Evolutionary conservation across 2,888 invertebrate species (phyloP).

Genomic region (Ormyrus nitidulus): DNA sequence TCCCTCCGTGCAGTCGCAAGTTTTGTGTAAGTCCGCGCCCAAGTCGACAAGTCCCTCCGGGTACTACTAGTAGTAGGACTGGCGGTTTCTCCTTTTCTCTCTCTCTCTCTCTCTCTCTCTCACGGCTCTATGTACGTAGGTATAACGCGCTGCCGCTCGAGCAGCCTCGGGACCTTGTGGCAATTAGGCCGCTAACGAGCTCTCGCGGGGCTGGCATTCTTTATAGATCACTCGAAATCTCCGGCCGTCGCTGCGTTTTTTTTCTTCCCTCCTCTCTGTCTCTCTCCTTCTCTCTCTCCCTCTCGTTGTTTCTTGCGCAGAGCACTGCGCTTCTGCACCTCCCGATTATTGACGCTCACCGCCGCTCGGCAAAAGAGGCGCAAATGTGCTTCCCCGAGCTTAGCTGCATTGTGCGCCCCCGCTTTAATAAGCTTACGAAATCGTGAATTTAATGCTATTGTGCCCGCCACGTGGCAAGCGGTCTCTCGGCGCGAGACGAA

Average conservation of each 20-base stretch:
- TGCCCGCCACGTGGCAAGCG: no score
- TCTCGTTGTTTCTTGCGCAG: no score
- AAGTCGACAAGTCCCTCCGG: slow-evolving; percentile 20
- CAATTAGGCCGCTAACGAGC: slow-evolving; percentile 62
- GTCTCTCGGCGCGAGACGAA: no score
- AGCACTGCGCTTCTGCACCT: no score
- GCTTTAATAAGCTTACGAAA: no score
- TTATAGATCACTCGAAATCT: slow-evolving; percentile 41
- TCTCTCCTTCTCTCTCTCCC: no score
- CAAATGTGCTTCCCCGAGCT: no score
- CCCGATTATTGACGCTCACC: no score
- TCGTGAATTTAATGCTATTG: no score
- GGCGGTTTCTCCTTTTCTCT: slow-evolving; percentile 1
- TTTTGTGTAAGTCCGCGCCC: slow-evolving; percentile 39
- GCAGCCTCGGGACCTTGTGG: slow-evolving; percentile 30
- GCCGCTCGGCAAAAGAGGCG: no score
- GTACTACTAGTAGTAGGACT: background rate
- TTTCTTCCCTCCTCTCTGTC: no score
- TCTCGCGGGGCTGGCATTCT: slow-evolving; percentile 54
- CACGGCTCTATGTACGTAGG: background rate
- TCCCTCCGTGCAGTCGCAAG: slow-evolving; percentile 17
- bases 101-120: background rate
- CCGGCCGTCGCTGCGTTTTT: background rate
- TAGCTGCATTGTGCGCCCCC: no score
- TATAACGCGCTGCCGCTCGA: background rate